A percentile compares a stretch with the other conserved stretches of the same genome.
phyloP scores from a whole-genome alignment of 2,113 vertebrate species.

The Clupea harengus region DNA sequence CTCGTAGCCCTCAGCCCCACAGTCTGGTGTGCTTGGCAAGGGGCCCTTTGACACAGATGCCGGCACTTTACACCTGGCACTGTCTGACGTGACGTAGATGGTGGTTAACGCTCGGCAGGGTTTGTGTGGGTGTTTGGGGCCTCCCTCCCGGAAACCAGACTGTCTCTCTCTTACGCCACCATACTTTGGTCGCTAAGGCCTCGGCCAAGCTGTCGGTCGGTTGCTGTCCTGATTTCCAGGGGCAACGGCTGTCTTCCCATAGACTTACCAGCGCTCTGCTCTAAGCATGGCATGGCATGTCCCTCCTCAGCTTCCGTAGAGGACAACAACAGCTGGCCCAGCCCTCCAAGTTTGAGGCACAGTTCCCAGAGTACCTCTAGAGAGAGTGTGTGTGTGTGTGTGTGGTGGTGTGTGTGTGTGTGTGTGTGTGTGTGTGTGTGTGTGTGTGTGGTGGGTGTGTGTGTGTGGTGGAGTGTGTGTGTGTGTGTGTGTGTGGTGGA shows the following conservation, averaged over 20 bases:
- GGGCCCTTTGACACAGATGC: constrained; percentile 21
- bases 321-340: background rate
- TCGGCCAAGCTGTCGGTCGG: background rate
- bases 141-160: background rate
- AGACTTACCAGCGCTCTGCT: background rate
- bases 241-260: background rate
- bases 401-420: background rate
- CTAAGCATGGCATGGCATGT: background rate
- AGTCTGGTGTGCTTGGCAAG: constrained; percentile 19
- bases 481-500: too few species aligned
- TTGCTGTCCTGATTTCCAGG: constrained; percentile 12
- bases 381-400: background rate
- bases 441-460: too few species aligned
- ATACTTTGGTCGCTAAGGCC: background rate
- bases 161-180: background rate
- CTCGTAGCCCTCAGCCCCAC: background rate
- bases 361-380: background rate
- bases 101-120: background rate
- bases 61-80: constrained; percentile 36
- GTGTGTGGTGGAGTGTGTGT: too few species aligned
- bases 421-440: too few species aligned
- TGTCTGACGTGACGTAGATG: background rate
- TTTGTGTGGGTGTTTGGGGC: background rate
- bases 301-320: constrained; percentile 10
- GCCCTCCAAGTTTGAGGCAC: background rate